A percentile compares a stretch with the other conserved stretches of the same genome.
Evolutionary conservation across 2,888 invertebrate genomes (phyloP).

Genomic region (Patella caerulea): DNA sequence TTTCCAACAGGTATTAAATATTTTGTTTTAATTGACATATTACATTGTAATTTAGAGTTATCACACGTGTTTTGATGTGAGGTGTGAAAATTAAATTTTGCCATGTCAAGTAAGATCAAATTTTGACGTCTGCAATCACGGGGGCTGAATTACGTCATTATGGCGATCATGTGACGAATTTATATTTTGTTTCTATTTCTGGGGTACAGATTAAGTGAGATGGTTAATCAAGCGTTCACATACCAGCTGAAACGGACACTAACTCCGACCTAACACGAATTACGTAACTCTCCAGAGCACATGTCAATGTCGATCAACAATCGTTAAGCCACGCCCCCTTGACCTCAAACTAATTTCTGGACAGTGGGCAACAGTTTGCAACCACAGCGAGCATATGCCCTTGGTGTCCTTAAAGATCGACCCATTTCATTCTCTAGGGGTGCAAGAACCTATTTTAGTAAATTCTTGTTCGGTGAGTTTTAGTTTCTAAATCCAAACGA

Average conservation of each 20-base stretch:
- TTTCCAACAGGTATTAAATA: no score
- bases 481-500: no score
- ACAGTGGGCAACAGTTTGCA: neutral
- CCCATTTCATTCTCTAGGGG: neutral
- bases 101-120: neutral
- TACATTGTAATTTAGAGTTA: neutral
- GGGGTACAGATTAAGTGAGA: neutral
- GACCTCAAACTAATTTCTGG: neutral
- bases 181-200: slow-evolving; percentile 2
- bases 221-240: neutral
- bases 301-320: slow-evolving; percentile 10
- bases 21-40: neutral
- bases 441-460: no score
- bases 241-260: neutral
- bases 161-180: neutral
- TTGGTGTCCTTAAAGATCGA: neutral
- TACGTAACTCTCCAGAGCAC: neutral
- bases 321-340: neutral
- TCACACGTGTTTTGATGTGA: neutral
- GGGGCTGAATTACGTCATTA: neutral
- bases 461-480: no score
- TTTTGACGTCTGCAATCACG: slow-evolving; percentile 7
- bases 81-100: neutral
- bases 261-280: neutral
- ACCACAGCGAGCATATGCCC: neutral